phyloP scores from a whole-genome alignment of 2,888 invertebrate species.

The Rosalia funebris region DNA sequence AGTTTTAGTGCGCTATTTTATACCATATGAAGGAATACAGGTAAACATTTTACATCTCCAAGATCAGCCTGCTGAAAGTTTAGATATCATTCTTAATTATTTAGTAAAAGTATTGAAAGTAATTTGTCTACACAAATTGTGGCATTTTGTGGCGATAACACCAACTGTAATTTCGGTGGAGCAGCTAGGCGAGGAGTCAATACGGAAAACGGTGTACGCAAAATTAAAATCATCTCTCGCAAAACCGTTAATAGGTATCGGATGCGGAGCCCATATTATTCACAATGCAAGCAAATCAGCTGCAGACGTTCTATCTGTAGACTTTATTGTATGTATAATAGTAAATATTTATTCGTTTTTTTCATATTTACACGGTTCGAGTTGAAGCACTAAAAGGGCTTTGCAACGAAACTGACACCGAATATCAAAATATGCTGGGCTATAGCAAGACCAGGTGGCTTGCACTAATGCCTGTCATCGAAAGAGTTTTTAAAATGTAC shows the following conservation, averaged over 20 bases:
- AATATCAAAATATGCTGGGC: background rate
- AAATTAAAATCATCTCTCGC: constrained; percentile 45
- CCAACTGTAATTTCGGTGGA: constrained; percentile 50
- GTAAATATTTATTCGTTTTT: constrained; percentile 43
- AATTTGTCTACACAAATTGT: no score
- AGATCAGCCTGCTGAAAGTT: no score
- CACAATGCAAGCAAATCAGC: constrained; percentile 51
- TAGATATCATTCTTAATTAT: no score
- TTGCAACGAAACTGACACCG: constrained; percentile 43
- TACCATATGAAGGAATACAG: constrained; percentile 39
- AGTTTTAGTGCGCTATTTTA: constrained; percentile 46
- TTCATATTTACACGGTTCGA: constrained; percentile 50
- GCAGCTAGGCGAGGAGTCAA: constrained; percentile 40
- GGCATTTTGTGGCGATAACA: no score
- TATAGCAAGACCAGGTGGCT: background rate
- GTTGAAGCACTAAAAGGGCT: constrained; percentile 45
- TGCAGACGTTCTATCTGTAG: constrained; percentile 46
- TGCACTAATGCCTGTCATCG: background rate
- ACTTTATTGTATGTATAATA: constrained; percentile 37
- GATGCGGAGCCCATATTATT: constrained; percentile 40
- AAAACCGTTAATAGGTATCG: constrained; percentile 41
- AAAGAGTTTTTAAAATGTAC: constrained; percentile 2
- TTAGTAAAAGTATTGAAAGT: no score
- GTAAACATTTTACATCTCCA: constrained; percentile 45
- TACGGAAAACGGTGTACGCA: constrained; percentile 50